Evolutionary conservation across 2,797 vertebrate species (phyloP).

Genomic region (Simalia tracyae): DNA sequence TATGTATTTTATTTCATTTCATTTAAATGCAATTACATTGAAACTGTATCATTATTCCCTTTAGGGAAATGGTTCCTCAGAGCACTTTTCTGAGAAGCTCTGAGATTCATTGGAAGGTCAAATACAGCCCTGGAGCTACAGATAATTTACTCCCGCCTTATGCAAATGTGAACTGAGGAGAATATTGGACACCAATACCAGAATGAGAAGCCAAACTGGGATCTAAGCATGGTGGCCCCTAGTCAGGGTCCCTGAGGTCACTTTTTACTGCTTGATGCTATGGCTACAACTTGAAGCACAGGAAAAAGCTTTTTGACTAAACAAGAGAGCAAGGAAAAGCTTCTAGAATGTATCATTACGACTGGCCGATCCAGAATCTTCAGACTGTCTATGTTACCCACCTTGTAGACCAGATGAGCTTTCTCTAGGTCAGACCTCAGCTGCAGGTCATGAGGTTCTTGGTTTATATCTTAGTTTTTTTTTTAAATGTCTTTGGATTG

Average conservation of each 20-base stretch:
- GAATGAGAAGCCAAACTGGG: not conserved
- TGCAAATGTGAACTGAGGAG: not conserved
- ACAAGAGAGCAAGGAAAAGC: not conserved
- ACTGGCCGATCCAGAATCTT: not conserved
- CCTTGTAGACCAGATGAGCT: not conserved
- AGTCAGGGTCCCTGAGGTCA: not conserved
- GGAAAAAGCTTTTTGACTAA: not conserved
- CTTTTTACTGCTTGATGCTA: not conserved
- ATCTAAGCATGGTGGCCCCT: not conserved
- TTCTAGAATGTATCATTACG: not conserved
- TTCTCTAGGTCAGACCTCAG: not conserved
- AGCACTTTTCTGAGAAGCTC: not conserved
- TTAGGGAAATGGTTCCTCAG: not conserved
- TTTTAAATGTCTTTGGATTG: not conserved
- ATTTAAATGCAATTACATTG: not conserved
- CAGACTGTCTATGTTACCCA: not conserved
- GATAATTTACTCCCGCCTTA: not conserved
- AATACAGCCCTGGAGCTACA: not conserved
- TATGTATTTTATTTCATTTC: not conserved
- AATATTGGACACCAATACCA: not conserved
- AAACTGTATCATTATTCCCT: not conserved
- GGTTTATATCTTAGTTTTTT: not conserved
- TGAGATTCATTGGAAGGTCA: not conserved
- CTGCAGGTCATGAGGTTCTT: not conserved
- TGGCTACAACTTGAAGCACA: not conserved